Evolutionary conservation across 64 coral and sea anemone species (phyloP), one percentile per base, ranked within the genome.

Genomic region (Porites australiensis): DNA sequence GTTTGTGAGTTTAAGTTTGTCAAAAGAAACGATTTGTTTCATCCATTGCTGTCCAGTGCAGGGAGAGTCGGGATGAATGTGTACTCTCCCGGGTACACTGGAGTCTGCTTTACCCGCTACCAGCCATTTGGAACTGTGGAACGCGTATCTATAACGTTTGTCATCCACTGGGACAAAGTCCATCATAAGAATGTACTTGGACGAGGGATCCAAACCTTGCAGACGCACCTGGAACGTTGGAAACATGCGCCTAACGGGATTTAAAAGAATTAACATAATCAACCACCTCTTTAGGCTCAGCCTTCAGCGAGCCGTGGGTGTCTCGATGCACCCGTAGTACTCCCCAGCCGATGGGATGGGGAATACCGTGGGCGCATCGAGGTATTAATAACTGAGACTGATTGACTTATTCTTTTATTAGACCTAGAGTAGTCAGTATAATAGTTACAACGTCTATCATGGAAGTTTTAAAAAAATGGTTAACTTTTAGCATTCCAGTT

Each of bases 21-120:
- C 96, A 89, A 98, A 98, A 67, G 96, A 98, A 67, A 98, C 88
- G 16, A 95, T 93, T 88, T 98, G 94, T 87, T 95, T 98, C 88
- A 98, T 95, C 60, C 94, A 93, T 44, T 98, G 96, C 74, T 95
- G 94, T 14, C 96, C 96, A 68, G 96, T 98, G 77, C 94, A 98
- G 70, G 96, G 96, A 82, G 96, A 95, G 62, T 98, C 96, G 55
- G 96, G 96, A 52, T 98, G 96, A 91, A 98, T 98, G 91, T 95
- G 93, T n/a, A 98, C 89, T 87, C 96, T 92, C 44, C 91, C 91
- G 16, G 94, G 98, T 77, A 94, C 94, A 58, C 93, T 91, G 64
- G 98, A 92, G 87, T 99, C 98, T 44, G 98, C 98, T 95, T 96
- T 99, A 23, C 98, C 98, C 47, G 97, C 94, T 44, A 99, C 97